phyloP scores from a whole-genome alignment of 2,113 vertebrate genomes.

The Onychostruthus taczanowskii region DNA sequence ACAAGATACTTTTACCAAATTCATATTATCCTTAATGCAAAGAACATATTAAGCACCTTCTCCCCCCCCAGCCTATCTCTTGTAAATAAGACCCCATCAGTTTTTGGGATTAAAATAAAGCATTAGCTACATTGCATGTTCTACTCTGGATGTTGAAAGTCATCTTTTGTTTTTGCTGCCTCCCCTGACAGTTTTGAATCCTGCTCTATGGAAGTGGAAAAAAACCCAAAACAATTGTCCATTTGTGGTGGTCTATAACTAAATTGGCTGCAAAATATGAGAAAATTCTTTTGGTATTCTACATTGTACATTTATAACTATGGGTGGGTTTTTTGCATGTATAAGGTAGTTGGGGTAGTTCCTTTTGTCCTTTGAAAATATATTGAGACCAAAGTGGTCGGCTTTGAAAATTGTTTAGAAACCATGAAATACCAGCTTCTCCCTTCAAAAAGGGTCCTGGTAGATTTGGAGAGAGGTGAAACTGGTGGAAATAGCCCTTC shows the following conservation, averaged over 20 bases:
- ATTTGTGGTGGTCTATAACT: not conserved
- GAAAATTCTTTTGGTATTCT: not conserved
- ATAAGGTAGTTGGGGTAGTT: not conserved
- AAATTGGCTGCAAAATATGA: not conserved
- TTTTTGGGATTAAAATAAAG: not conserved
- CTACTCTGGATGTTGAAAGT: not conserved
- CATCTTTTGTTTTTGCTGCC: not conserved
- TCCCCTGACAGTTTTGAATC: not conserved
- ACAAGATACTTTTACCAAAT: not conserved
- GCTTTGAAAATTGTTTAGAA: not conserved
- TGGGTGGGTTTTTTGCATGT: not conserved
- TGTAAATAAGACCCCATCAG: not conserved
- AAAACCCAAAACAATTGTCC: not conserved
- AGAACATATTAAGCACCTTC: not conserved
- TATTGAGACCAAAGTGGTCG: not conserved
- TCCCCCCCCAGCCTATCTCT: accelerated
- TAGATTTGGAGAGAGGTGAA: not conserved
- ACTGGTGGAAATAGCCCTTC: not conserved
- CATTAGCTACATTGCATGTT: not conserved
- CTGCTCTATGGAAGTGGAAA: not conserved
- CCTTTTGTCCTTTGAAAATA: not conserved
- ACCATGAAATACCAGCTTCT: not conserved
- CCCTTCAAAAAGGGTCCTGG: not conserved
- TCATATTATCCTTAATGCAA: not conserved
- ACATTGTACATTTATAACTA: not conserved